phyloP scores from a whole-genome alignment of 2,797 vertebrate genomes.

The Tarsius wallacei region DNA sequence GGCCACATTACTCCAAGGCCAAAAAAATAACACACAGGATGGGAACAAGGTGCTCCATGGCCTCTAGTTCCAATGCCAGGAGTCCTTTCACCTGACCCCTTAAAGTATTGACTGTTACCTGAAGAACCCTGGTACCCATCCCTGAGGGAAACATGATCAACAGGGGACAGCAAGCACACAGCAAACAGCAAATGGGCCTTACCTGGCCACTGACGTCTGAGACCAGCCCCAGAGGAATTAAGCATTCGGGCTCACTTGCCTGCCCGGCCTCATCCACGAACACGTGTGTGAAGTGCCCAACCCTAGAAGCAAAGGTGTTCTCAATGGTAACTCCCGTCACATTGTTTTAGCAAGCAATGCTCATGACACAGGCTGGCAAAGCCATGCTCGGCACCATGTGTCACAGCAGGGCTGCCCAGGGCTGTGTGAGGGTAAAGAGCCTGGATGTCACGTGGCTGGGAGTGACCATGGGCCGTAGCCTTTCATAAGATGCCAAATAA shows the following conservation, averaged over 20 bases:
- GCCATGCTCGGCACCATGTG: too few relatives aligned
- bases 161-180: neutral
- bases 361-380: neutral
- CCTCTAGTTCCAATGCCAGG: neutral
- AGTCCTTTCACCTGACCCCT: neutral
- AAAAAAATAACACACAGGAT: neutral
- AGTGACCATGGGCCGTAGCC: neutral
- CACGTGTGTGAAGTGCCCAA: conserved; percentile 97
- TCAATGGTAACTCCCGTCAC: neutral
- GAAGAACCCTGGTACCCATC: too few relatives aligned
- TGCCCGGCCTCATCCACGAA: conserved; percentile 98
- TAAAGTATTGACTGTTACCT: neutral
- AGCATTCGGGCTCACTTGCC: conserved; percentile 96
- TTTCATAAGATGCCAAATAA: too few relatives aligned
- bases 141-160: neutral
- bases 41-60: neutral
- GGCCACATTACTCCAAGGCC: neutral
- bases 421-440: too few relatives aligned
- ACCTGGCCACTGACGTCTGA: conserved; percentile 96
- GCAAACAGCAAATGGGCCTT: neutral
- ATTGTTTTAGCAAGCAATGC: neutral
- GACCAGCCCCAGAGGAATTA: conserved; percentile 95
- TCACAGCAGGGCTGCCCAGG: too few relatives aligned
- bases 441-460: too few relatives aligned
- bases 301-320: conserved; percentile 88